Conservation (phyloP, 2,888 invertebrate genomes). For the Odontomyia ornata region DNA sequence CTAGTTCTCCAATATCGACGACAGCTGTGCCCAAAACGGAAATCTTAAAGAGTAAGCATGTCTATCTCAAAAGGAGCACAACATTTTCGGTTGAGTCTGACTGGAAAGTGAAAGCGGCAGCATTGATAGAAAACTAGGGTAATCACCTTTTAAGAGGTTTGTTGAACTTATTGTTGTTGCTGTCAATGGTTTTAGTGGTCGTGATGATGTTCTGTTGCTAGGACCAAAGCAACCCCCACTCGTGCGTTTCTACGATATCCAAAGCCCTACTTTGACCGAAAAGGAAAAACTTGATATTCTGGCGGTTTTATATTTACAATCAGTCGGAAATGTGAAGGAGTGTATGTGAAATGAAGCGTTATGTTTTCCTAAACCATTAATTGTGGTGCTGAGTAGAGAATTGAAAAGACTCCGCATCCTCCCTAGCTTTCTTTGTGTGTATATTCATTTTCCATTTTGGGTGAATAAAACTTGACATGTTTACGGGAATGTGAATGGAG, state of each 20-base stretch:
- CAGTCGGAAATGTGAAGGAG: not conserved
- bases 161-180: conserved; percentile 32
- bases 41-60: not conserved
- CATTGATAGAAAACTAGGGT: conserved; percentile 29
- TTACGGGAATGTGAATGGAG: too few species aligned
- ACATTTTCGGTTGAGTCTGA: not conserved
- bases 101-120: conserved; percentile 1
- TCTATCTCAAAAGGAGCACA: not conserved
- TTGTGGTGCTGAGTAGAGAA: conserved; percentile 8
- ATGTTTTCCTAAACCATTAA: conserved; percentile 16
- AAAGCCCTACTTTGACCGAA: conserved; percentile 6
- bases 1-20: not conserved
- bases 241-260: not conserved
- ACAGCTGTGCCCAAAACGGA: not conserved
- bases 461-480: too few species aligned
- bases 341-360: conserved; percentile 35
- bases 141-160: conserved; percentile 43
- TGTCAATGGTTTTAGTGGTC: not conserved
- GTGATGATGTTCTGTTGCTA: not conserved
- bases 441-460: too few species aligned
- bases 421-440: too few species aligned
- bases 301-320: conserved; percentile 15
- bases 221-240: not conserved
- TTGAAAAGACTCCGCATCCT: not conserved
- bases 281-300: conserved; percentile 1